Base-by-base conservation (phyloP, 2,113 vertebrate genomes). In the Solea solea region DNA sequence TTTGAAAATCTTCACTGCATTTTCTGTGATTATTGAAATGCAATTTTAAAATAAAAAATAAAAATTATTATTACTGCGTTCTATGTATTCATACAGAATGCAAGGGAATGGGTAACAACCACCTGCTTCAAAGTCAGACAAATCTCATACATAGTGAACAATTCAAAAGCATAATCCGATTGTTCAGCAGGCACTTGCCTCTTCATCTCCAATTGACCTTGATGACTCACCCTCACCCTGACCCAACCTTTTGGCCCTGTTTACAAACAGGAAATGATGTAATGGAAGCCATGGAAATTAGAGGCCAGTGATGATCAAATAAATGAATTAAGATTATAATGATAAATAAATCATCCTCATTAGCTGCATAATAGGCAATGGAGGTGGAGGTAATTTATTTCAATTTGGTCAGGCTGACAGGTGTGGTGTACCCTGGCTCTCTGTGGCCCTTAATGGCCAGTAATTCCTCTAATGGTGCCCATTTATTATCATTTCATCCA, bases 401-500 rank as follows among this genome's bases (percentile, higher is more conserved):
- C 91, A 93, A 91, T 94, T 92, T 93, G 86, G 84, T 84, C 86
- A 79, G 85, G 80, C 80, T 91, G 93, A 90, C 93, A 94, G 93
- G 90, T 93, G 91, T 86, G 88, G 76, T 82, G 84, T 87, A 88
- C 83, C 85, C 88, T 81, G 88, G 81, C 76, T 91, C 85, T 90
- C 84, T 87, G 85, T 77, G 89, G 88, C 78, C 90, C 89, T 91
- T 91, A 93, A 94, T 92, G 92, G 91, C 88, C 86, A 90, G 88
- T 93, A 94, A 94, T 93, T 93, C 88, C 82, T 87, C 86, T 94
- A 94, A 94, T 93, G 91, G 87, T 76, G 65, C 79, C 84, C 94
- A 94, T 94, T 93, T 92, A 91, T 93, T 93, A 91, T 94, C 86
- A 92, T 94, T 93, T 94, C 82, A 91, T 91, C 88, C 88, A 77